Base-by-base conservation (phyloP, 2,113 vertebrate species). In the Odontesthes bonariensis region DNA sequence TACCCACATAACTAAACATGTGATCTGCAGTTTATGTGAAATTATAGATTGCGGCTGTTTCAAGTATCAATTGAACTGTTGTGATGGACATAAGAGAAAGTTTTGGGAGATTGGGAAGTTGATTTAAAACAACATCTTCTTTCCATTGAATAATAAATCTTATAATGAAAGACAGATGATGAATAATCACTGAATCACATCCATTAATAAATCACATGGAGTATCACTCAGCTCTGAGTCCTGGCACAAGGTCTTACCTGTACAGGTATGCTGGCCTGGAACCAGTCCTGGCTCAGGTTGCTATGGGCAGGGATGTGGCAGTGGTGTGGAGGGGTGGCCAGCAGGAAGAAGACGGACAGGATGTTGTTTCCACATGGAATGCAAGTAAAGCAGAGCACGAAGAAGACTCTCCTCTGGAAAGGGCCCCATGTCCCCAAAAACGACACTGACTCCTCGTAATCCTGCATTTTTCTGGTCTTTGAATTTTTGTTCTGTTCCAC, bases 231-330 rank as follows among this genome's bases (percentile, higher is more conserved):
- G 3, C 27, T 27, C 27, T 27, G 27, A 27, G 27, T 27, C 35
- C 35, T 38, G 35, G 35, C 35, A 38, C 35, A 10, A 12, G 56
- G 14, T 61, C 77, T 88, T 23, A 88, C 89, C 85, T 89, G 78
- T 8, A 66, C 6, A 32, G 87, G 83, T 74, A 89, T 79, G 74
- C 54, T 77, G 62, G 79, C 81, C 46, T 86, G 65, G 46, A 77
- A 73, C 87, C 85, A 91, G 20, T 83, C 83, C 60, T 84, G 71
- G 72, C 76, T 88, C 65, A 89, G 69, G 83, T 88, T 91, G 53
- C 44, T 70, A 46, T 73, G n/a, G 5, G 4, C 2, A 0, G 89
- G 85, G 62, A 86, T 73, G 49, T 32, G 14, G 58, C 87, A 91
- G 55, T 79, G 81, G 44, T 91, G 89, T 0, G 61, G 27, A 2